Evolutionary conservation across 2,888 invertebrate genomes (phyloP).

Genomic region (Melanostoma mellinum): DNA sequence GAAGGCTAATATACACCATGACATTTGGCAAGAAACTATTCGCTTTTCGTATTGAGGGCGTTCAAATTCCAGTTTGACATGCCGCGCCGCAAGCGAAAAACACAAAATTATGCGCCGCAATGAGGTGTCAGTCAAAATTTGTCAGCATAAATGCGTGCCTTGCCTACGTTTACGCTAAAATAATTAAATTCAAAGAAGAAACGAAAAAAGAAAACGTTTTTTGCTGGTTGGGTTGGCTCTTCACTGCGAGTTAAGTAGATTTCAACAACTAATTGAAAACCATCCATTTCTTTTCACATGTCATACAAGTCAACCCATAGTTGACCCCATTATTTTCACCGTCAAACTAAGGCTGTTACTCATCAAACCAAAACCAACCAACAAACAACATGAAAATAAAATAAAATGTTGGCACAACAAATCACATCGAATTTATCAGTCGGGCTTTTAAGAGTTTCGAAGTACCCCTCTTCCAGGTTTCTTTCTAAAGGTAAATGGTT

Average conservation of each 20-base stretch:
- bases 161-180: constrained; percentile 14
- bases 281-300: constrained; percentile 30
- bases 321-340: constrained; percentile 36
- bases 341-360: constrained; percentile 27
- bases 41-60: constrained; percentile 21
- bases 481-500: no score
- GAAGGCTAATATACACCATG: constrained; percentile 23
- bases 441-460: background rate
- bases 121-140: constrained; percentile 48
- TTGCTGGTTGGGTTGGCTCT: background rate
- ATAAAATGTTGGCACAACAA: no score
- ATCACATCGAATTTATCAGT: no score
- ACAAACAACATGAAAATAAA: background rate
- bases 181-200: constrained; percentile 23
- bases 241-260: background rate
- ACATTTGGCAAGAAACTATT: constrained; percentile 31
- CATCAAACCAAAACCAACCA: constrained; percentile 18
- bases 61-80: constrained; percentile 31
- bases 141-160: constrained; percentile 18
- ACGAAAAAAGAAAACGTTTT: constrained; percentile 19
- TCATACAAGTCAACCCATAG: constrained; percentile 30
- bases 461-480: no score
- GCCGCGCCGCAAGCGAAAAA: background rate
- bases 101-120: constrained; percentile 33
- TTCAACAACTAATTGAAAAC: constrained; percentile 23